Conservation (phyloP, 1,140 invertebrate species). For the Marisa cornuarietis region DNA sequence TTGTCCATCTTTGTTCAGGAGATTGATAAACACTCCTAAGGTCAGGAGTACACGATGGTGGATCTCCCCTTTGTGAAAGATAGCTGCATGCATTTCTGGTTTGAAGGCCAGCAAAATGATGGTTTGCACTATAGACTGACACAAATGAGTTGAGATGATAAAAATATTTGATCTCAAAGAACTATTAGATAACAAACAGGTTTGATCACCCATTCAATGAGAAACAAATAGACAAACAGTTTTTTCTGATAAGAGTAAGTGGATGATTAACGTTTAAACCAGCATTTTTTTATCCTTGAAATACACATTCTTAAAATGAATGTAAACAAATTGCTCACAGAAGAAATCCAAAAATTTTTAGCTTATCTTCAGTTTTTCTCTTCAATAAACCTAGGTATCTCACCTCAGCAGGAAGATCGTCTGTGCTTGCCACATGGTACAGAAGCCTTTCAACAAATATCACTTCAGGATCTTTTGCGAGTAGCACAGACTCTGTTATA, state of each 20-base stretch:
- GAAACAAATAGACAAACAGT: neutral
- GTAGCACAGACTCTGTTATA: neutral
- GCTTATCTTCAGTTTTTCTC: no score
- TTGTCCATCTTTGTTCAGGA: neutral
- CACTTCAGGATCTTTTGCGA: neutral
- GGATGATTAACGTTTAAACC: no score
- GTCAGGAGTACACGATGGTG: constrained; percentile 1
- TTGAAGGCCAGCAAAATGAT: neutral
- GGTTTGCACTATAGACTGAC: neutral
- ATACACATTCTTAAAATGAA: no score
- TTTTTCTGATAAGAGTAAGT: neutral
- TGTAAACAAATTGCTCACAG: no score
- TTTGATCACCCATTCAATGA: no score
- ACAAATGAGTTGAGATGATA: no score
- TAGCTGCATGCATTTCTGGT: neutral
- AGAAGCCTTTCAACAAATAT: neutral
- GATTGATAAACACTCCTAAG: neutral
- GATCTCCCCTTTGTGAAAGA: neutral
- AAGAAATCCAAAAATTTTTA: no score
- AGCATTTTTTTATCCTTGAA: no score
- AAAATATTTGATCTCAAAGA: no score
- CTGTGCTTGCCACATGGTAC: neutral
- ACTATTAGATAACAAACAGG: no score
- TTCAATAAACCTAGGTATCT: neutral
- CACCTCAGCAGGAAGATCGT: constrained; percentile 5